A percentile compares a stretch with the other conserved stretches of the same genome.
These are phyloP conservation scores for Erinaceus europaeus DNA, from an alignment of 2,113 vertebrate species.

Conservation along the genomic window DNA sequence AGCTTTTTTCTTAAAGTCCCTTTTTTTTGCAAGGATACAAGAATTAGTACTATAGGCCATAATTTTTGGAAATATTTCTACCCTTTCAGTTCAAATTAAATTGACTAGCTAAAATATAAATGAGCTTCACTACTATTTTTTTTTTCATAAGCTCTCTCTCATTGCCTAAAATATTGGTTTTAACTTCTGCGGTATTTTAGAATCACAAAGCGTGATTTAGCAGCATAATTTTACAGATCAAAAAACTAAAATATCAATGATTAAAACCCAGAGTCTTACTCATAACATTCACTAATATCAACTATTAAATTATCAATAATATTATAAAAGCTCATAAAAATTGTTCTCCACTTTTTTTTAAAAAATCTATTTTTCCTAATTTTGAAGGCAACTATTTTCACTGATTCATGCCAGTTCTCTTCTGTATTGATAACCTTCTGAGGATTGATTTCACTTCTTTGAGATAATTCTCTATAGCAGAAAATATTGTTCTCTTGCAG, in stretches of 20 bases:
- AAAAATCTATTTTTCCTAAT: background rate
- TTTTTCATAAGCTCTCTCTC: background rate
- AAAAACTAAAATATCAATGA: background rate
- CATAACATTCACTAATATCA: background rate
- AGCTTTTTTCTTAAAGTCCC: background rate
- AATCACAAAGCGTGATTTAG: background rate
- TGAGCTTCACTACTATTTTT: background rate
- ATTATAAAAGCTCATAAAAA: conserved; percentile 14
- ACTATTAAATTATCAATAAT: conserved; percentile 31
- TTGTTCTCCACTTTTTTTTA: background rate
- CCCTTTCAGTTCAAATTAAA: background rate
- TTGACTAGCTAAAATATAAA: background rate
- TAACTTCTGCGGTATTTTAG: background rate
- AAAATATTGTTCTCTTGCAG: background rate
- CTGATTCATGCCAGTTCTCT: conserved; percentile 8
- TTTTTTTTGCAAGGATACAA: background rate
- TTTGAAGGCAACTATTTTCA: conserved; percentile 1
- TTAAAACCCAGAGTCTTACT: background rate
- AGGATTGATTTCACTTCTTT: conserved; percentile 41
- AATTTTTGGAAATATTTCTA: background rate
- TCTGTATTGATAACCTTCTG: background rate
- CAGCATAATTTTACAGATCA: background rate
- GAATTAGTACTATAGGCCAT: background rate
- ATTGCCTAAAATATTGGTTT: background rate
- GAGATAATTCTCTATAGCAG: background rate